Evolutionary conservation across 1,140 invertebrate species (phyloP).

Genomic region (Caerostris darwini): DNA sequence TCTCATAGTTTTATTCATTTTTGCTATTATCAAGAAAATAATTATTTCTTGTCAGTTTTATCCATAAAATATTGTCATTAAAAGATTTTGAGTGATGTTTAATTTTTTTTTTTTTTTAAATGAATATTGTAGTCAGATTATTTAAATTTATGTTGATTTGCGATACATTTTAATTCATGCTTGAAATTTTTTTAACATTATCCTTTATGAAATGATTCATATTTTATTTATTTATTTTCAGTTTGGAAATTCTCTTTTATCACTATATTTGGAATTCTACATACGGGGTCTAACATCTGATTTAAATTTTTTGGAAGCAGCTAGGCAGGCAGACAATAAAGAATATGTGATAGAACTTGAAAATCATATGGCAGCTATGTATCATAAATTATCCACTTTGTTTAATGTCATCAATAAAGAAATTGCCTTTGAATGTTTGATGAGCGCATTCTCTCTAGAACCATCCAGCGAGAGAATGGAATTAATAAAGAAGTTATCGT

Average conservation of each 20-base stretch:
- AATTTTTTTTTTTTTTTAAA: too few relatives aligned
- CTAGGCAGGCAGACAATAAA: conserved; percentile 71
- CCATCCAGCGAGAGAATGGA: conserved; percentile 71
- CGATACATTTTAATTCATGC: too few relatives aligned
- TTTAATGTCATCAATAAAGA: conserved; percentile 71
- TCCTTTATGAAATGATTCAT: not conserved
- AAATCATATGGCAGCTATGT: conserved; percentile 77
- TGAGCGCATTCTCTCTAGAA: conserved; percentile 75
- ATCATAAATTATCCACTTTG: conserved; percentile 68
- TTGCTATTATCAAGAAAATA: too few relatives aligned
- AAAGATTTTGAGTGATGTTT: too few relatives aligned
- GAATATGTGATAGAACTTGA: conserved; percentile 77
- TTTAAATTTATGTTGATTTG: too few relatives aligned
- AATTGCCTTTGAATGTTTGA: conserved; percentile 74
- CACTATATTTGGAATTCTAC: conserved; percentile 76
- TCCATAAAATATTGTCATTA: too few relatives aligned
- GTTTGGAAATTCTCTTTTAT: conserved; percentile 73
- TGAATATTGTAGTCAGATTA: too few relatives aligned
- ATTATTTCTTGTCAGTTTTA: too few relatives aligned
- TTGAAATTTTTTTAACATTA: not conserved
- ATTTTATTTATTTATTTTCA: conserved; percentile 62
- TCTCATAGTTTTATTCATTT: too few relatives aligned
- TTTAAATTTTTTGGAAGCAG: conserved; percentile 74
- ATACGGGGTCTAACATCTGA: conserved; percentile 73
- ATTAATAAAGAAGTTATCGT: conserved; percentile 61